phyloP scores from a whole-genome alignment of 92 coral and sea anemone species.

The Umimayanthus kanabou region DNA sequence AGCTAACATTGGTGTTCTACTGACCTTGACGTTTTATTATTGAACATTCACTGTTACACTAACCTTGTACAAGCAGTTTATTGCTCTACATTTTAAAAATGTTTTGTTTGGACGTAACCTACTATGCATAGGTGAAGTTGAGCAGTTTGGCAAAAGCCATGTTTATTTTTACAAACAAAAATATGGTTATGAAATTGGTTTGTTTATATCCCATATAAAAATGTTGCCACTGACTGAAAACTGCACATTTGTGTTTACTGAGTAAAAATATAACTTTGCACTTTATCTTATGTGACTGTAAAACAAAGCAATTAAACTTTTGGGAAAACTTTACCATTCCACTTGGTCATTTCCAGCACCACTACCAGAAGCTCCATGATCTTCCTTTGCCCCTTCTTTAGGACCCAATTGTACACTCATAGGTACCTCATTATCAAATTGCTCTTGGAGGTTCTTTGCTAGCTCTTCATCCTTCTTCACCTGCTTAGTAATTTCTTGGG shows the following conservation, averaged over 20 bases:
- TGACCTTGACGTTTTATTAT: not conserved
- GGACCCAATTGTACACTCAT: constrained; percentile 20
- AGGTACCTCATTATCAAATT: constrained; percentile 28
- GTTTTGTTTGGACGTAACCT: constrained; percentile 28
- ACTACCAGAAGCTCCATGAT: constrained; percentile 24
- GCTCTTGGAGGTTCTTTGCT: constrained; percentile 20
- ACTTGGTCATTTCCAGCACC: constrained; percentile 29
- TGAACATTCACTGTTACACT: constrained; percentile 24
- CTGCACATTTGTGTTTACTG: constrained; percentile 34
- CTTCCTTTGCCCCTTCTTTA: constrained; percentile 33
- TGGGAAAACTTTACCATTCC: constrained; percentile 33
- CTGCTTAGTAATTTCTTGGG: constrained; percentile 2
- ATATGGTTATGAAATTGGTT: constrained; percentile 2
- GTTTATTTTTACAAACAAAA: constrained; percentile 26
- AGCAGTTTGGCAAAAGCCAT: constrained; percentile 29
- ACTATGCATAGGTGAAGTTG: constrained; percentile 17
- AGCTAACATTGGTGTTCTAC: not conserved
- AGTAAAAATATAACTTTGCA: constrained; percentile 25
- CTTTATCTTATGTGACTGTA: constrained; percentile 18
- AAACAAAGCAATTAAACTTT: constrained; percentile 18
- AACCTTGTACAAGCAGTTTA: constrained; percentile 22
- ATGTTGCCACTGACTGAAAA: constrained; percentile 25
- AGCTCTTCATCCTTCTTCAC: constrained; percentile 37
- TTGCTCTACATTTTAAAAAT: constrained; percentile 24
- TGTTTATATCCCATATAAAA: constrained; percentile 29